Percentiles rank a stretch among this genome's conserved stretches.
Conservation (phyloP, 2,113 vertebrate species). For the Agapornis roseicollis region DNA sequence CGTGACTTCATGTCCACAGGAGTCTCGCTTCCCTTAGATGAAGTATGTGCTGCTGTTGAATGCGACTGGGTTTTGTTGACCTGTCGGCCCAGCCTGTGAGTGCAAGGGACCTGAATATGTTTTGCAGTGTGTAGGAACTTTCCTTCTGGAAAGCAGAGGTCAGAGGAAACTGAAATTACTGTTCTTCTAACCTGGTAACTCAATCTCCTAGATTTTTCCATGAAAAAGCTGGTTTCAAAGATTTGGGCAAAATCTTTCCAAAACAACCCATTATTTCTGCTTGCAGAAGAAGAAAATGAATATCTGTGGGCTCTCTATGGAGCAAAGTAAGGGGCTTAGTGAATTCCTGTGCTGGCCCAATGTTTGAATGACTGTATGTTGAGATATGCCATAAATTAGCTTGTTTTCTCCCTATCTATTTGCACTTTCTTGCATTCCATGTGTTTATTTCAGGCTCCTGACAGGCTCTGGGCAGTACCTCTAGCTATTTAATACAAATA, state of each 20-base stretch:
- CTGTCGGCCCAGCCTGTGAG: neutral
- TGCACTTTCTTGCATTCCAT: neutral
- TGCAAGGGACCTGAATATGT: neutral
- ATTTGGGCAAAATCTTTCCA: neutral
- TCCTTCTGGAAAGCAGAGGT: neutral
- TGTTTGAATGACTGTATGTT: neutral
- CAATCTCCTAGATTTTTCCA: neutral
- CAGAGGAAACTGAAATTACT: neutral
- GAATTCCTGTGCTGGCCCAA: neutral
- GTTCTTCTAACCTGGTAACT: neutral
- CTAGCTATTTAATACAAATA: constrained; percentile 8
- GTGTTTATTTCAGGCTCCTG: neutral
- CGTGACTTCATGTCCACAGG: neutral
- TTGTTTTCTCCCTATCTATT: neutral
- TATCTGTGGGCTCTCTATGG: neutral
- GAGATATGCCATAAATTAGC: neutral
- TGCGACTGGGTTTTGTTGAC: neutral
- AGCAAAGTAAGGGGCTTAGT: neutral
- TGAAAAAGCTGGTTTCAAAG: neutral
- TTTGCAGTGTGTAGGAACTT: neutral
- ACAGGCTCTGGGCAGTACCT: neutral
- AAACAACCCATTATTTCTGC: neutral
- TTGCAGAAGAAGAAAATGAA: neutral
- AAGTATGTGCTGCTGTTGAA: neutral
- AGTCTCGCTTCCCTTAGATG: neutral